Evolutionary conservation across 2,888 invertebrate genomes (phyloP), one percentile per base, ranked within the genome.

Genomic region (Mactromeris polynyma): DNA sequence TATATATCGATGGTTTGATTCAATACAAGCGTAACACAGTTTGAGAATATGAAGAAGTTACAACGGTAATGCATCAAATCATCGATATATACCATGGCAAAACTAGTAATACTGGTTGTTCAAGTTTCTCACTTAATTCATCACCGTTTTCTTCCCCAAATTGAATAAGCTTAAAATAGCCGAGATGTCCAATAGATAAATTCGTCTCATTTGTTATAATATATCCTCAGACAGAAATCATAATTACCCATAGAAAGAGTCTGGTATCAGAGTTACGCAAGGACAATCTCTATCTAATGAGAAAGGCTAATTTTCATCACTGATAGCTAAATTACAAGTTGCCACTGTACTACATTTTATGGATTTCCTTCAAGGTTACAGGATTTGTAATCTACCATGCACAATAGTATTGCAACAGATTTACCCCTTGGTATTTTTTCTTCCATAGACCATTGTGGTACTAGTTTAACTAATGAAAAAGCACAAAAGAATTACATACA

Each of bases 351-450:
- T 21, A n/a, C 26, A 78, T 21, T 73, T 78, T 84, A 78, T 84
- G 77, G 84, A 84, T 84, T 84, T 84, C 54, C 84, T 73, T 78
- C 17, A 33, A 51, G 14, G 46, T 54, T 51, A 79, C 42, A 26
- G 26, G 33, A 69, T 73, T 69, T 73, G 26, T 42, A 42, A 77
- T 78, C 54, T 54, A 31, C n/a, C 84, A 84, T 84, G 84, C 84
- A 84, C 51, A 26, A 51, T 77, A 21, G 79, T 79, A 19, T 21
- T 19, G 31, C 84, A 78, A 84, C 78, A n/a, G 42, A 54, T 73
- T 90, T 92, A 92, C 92, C 90, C 90, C 85, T 88, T 38, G 92
- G 92, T 54, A 92, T 86, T 83, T 89, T 92, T 17, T 85, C 86
- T 58, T 88, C 64, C 64, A 85, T 88, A 11, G 89, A 89, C 92